Evolutionary conservation across 2,888 invertebrate species (phyloP), one percentile per base, ranked within the genome.

Genomic region (Nymphalis urticae): DNA sequence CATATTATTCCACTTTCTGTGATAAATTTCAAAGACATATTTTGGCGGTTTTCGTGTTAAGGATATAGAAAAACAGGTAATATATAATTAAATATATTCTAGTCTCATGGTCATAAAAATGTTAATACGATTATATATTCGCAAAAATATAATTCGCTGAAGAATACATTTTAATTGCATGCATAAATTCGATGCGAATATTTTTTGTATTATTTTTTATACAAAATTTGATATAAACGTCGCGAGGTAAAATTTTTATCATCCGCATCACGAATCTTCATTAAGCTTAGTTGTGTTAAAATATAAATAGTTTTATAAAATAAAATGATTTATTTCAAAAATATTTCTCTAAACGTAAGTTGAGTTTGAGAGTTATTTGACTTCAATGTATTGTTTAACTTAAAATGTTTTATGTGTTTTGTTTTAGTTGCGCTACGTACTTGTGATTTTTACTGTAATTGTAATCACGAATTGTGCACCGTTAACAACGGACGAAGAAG

Each of bases 401-500:
- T 7, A 54, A 10, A 48, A 36, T 48, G 8, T 48, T 6, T 51
- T 50, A 21, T 58, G n/a, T n/a, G 10, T 58, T 19, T 62, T 32
- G 17, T 51, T 62, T 32, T 48, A 69, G 62, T 19, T 66, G 59
- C 48, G 27, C 7, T 9, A 8, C 19, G 48, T 54, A 13, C 13
- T 66, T n/a, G 13, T 63, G 21, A 13, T 62, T 19, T 58, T 42
- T 47, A 36, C 21, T 24, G 8, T 64, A 58, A 36, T 70, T 48
- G 13, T 58, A 9, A 13, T 32, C 1, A 50, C 47, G 16, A 47
- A 36, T 56, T 53, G 32, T 32, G 62, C 66, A 27, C 58, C 68
- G 1, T 64, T 51, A 60, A 27, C 50, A 64, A 50, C 60, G 16
- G 75, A 77, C 21, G 72, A 62, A 17, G 67, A 74, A 21, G 75